Conservation (phyloP, 2,888 invertebrate species). For the Spodoptera littoralis region DNA sequence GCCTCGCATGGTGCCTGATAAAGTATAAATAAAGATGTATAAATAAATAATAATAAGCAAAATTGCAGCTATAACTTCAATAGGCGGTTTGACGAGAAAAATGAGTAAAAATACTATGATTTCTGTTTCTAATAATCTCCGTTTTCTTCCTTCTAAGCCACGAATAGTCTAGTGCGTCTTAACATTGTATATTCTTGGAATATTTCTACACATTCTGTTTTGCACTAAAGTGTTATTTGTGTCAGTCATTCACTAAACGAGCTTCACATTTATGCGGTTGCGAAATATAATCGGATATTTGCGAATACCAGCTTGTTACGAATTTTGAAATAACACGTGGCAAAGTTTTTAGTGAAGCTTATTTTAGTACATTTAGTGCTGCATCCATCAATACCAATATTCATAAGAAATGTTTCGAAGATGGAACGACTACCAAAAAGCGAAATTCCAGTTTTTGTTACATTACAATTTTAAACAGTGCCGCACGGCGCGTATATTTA, state of each 20-base stretch:
- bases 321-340: no score
- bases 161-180: neutral
- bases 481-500: no score
- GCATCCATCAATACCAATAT: no score
- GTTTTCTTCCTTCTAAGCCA: neutral
- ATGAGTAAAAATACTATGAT: neutral
- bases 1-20: slow-evolving; percentile 74
- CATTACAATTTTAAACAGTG: no score
- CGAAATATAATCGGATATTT: neutral
- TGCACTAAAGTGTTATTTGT: neutral
- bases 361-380: no score
- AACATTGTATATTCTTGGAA: neutral
- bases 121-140: no score
- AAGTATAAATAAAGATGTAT: slow-evolving; percentile 23
- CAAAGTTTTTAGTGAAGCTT: no score
- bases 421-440: no score
- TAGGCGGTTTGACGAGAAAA: slow-evolving; percentile 6
- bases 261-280: neutral
- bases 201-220: slow-evolving; percentile 6
- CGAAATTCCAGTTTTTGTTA: no score
- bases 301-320: no score
- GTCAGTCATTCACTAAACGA: neutral
- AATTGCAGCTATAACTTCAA: slow-evolving; percentile 5
- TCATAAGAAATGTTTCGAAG: no score
- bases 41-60: neutral